Base-by-base conservation (phyloP, 2,797 vertebrate species). In the Phoeniculus purpureus region DNA sequence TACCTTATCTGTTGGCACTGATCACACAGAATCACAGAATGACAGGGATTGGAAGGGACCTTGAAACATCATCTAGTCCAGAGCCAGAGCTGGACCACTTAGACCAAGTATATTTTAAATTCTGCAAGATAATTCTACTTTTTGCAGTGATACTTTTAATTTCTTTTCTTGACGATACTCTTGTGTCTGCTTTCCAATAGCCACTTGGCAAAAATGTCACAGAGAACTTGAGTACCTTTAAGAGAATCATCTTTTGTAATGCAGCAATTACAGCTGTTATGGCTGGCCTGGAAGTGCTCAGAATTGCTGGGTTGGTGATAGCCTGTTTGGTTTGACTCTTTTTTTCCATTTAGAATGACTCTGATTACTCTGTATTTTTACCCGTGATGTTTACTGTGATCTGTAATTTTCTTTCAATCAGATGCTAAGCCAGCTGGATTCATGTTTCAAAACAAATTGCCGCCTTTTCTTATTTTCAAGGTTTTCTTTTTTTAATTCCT, bases 341-440 rank as follows among this genome's bases (percentile, higher is more conserved):
- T 48, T 48, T 48, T 89, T 6, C 9, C 40, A 85, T 79, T 93
- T 76, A 82, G 92, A 95, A 92, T 75, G 65, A 51, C 79, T 64
- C 91, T 94, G 96, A 95, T 96, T 96, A 59, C 89, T 95, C 85
- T 96, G 94, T 97, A 96, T 96, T 97, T 97, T 97, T 97, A 94
- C 89, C 85, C 79, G 34, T 96, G 91, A 94, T 97, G 94, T 96
- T 97, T 97, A 96, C 92, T 94, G 93, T 89, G 43, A 94, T 97
- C 94, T 97, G 14, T 98, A 97, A 97, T 98, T 98, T 98, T 96
- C 95, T 97, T 93, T 96, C 93, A 91, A 81, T 85, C 80, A 84
- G 89, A 96, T 64, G 76, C 51, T 73, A 85, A 22, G 89, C 93
- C 94, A 97, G 61, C 80, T 95, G 93, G 86, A 93, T 88, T 84